These are phyloP conservation scores for Rhagonycha lutea DNA, from an alignment of 2,888 invertebrate species.

Conservation along the genomic window DNA sequence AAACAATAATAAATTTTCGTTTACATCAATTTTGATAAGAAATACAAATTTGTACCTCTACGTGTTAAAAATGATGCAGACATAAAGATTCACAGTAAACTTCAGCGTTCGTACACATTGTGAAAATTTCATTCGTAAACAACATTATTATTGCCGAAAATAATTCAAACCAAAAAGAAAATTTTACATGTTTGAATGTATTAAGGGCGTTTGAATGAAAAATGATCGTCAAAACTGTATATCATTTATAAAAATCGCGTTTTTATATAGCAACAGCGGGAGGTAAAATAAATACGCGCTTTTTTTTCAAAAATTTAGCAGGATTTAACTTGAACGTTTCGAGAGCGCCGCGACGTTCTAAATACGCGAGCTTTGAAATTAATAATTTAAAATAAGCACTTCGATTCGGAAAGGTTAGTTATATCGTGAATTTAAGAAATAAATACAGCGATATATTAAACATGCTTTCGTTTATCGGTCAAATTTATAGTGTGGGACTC, in stretches of 20 bases:
- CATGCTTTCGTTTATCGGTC: constrained; percentile 50
- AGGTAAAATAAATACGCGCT: constrained; percentile 20
- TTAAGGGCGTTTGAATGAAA: constrained; percentile 22
- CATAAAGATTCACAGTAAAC: neutral
- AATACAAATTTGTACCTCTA: neutral
- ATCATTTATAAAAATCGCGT: constrained; percentile 30
- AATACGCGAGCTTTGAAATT: constrained; percentile 17
- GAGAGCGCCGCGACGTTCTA: neutral
- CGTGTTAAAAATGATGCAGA: neutral
- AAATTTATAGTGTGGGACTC: constrained; percentile 50
- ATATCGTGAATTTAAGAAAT: constrained; percentile 47
- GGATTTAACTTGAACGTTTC: neutral
- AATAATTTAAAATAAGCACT: constrained; percentile 11
- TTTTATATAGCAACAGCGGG: constrained; percentile 16
- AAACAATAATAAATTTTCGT: neutral
- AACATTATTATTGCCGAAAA: neutral
- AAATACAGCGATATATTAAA: constrained; percentile 47
- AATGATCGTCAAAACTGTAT: constrained; percentile 24
- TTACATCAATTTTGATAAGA: neutral
- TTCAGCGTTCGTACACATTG: neutral
- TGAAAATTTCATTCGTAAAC: neutral
- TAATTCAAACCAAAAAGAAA: constrained; percentile 7
- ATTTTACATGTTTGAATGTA: constrained; percentile 27
- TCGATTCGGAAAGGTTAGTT: constrained; percentile 12
- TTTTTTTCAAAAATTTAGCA: neutral